These are phyloP conservation scores for Porites rus DNA, from an alignment of 92 coral and sea anemone species.

Conservation along the genomic window DNA sequence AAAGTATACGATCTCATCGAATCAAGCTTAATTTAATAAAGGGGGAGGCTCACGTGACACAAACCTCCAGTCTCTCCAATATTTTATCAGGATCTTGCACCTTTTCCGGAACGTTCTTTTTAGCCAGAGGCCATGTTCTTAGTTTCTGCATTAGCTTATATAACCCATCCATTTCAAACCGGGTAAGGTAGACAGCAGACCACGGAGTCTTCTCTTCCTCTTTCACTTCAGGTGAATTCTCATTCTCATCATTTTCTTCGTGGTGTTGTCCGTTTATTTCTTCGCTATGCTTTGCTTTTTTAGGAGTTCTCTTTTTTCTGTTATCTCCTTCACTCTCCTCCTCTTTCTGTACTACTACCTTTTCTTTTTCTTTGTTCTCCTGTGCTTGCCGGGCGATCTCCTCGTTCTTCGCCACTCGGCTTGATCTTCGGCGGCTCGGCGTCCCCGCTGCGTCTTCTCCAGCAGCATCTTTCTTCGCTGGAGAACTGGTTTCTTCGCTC, in stretches of 20 bases:
- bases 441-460: conserved; percentile 39
- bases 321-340: conserved; percentile 8
- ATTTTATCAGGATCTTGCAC: conserved; percentile 70
- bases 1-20: no score
- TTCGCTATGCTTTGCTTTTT: conserved; percentile 47
- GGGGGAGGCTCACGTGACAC: not conserved
- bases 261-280: conserved; percentile 49
- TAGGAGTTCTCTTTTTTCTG: conserved; percentile 23
- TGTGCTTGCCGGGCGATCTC: conserved; percentile 54
- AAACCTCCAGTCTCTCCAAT: conserved; percentile 84
- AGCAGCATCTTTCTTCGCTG: not conserved
- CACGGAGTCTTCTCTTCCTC: conserved; percentile 71
- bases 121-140: conserved; percentile 83
- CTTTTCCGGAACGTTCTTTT: conserved; percentile 73
- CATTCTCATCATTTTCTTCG: conserved; percentile 57
- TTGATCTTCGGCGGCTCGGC: conserved; percentile 75
- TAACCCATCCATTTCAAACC: conserved; percentile 78
- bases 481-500: conserved; percentile 19
- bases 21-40: no score
- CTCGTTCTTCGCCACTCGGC: conserved; percentile 69
- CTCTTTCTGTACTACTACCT: conserved; percentile 29
- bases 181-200: conserved; percentile 89
- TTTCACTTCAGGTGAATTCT: conserved; percentile 29
- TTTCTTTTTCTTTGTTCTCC: conserved; percentile 57
- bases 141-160: conserved; percentile 72